Conservation (phyloP, 2,113 vertebrate genomes). For the Sphaerodactylus townsendi region DNA sequence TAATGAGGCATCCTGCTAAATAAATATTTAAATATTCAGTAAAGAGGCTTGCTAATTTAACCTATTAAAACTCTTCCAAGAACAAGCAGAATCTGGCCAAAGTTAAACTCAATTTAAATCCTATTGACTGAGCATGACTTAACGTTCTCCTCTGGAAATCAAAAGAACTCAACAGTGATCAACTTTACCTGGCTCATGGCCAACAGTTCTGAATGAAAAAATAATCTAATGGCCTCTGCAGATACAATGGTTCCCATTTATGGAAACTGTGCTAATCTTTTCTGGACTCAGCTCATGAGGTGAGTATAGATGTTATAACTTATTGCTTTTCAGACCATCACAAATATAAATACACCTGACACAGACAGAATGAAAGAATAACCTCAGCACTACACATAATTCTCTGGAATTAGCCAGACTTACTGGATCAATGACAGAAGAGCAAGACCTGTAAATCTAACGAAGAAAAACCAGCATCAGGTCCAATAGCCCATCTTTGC, state of each 20-base stretch:
- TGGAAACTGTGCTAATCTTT: background rate
- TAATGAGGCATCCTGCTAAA: no score
- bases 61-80: no score
- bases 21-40: no score
- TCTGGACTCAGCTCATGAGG: background rate
- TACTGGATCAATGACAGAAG: background rate
- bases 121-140: background rate
- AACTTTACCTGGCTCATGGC: background rate
- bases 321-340: background rate
- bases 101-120: background rate
- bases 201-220: background rate
- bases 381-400: background rate
- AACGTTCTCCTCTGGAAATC: background rate
- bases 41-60: no score
- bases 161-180: background rate
- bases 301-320: background rate
- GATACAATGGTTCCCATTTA: background rate
- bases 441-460: background rate
- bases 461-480: background rate
- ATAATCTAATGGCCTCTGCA: background rate
- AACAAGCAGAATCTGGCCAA: background rate
- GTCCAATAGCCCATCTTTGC: background rate
- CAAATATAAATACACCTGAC: background rate
- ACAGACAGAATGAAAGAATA: background rate
- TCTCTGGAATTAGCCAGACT: background rate